These are phyloP conservation scores for Myxocyprinus asiaticus DNA, from an alignment of 2,113 vertebrate genomes.

Conservation along the genomic window DNA sequence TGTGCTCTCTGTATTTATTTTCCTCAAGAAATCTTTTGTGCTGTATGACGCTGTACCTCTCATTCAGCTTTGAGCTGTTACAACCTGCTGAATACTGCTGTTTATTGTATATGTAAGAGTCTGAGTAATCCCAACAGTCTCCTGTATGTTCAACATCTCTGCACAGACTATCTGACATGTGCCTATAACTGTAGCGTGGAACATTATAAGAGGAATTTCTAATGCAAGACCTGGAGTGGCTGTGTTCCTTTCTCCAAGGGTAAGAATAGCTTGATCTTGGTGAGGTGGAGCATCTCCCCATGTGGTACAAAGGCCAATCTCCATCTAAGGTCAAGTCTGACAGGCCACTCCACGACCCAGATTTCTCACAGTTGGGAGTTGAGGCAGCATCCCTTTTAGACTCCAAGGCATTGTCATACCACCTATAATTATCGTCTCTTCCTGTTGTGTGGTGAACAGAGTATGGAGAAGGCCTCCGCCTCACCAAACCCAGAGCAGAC, in stretches of 20 bases:
- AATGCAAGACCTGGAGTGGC: slow-evolving; percentile 59
- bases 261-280: slow-evolving; percentile 47
- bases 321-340: slow-evolving; percentile 62
- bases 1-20: slow-evolving; percentile 34
- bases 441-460: slow-evolving; percentile 21
- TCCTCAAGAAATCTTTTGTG: slow-evolving; percentile 33
- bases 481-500: slow-evolving; percentile 53
- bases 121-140: slow-evolving; percentile 64
- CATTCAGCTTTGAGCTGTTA: slow-evolving; percentile 43
- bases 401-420: slow-evolving; percentile 53
- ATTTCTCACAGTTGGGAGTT: slow-evolving; percentile 58
- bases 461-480: slow-evolving; percentile 56
- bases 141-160: slow-evolving; percentile 52
- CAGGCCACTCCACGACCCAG: slow-evolving; percentile 46
- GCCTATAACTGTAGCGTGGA: slow-evolving; percentile 49
- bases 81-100: slow-evolving; percentile 65
- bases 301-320: slow-evolving; percentile 51
- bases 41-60: slow-evolving; percentile 33
- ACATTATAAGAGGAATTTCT: slow-evolving; percentile 55
- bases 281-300: slow-evolving; percentile 59
- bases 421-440: slow-evolving; percentile 51
- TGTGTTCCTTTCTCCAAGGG: slow-evolving; percentile 59
- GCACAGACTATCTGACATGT: slow-evolving; percentile 49
- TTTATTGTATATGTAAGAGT: slow-evolving; percentile 63
- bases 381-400: slow-evolving; percentile 55